phyloP scores from a whole-genome alignment of 2,113 vertebrate species.

The Nyctibius bracteatus region DNA sequence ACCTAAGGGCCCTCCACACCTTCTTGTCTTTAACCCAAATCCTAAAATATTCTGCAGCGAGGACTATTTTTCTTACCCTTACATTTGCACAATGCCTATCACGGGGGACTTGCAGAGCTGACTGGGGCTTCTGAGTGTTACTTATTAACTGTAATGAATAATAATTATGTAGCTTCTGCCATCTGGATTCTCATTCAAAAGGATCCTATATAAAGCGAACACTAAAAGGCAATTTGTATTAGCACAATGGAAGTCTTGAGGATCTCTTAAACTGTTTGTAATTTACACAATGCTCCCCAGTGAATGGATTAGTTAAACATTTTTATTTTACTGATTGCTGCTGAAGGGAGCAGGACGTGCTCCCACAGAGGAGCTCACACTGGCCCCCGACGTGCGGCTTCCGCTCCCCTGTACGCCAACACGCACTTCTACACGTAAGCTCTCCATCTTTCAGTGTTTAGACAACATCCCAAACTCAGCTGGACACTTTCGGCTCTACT shows the following conservation, averaged over 20 bases:
- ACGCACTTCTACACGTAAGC: neutral
- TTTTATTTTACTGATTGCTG: conserved; percentile 14
- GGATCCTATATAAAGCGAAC: conserved; percentile 14
- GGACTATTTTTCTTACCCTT: neutral
- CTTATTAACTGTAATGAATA: conserved; percentile 62
- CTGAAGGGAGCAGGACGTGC: neutral
- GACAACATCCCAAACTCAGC: conserved; percentile 6
- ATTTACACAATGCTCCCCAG: conserved; percentile 31
- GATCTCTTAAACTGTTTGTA: conserved; percentile 59
- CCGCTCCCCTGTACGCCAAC: neutral
- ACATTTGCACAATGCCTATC: neutral
- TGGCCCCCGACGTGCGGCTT: accelerated
- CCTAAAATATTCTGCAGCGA: neutral
- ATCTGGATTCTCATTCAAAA: conserved; percentile 54
- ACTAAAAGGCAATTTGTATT: conserved; percentile 47
- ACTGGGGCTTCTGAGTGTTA: conserved; percentile 34
- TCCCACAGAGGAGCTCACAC: neutral
- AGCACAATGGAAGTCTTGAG: conserved; percentile 45
- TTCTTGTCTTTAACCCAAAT: neutral
- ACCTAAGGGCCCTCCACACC: neutral
- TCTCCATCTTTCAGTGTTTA: neutral
- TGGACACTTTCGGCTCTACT: neutral
- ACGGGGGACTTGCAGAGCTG: neutral
- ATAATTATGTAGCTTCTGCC: conserved; percentile 54
- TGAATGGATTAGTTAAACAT: conserved; percentile 48